A percentile compares a stretch with the other conserved stretches of the same genome.
These are phyloP conservation scores for Tetramorium bicarinatum DNA, from an alignment of 2,888 invertebrate species.

Conservation along the genomic window DNA sequence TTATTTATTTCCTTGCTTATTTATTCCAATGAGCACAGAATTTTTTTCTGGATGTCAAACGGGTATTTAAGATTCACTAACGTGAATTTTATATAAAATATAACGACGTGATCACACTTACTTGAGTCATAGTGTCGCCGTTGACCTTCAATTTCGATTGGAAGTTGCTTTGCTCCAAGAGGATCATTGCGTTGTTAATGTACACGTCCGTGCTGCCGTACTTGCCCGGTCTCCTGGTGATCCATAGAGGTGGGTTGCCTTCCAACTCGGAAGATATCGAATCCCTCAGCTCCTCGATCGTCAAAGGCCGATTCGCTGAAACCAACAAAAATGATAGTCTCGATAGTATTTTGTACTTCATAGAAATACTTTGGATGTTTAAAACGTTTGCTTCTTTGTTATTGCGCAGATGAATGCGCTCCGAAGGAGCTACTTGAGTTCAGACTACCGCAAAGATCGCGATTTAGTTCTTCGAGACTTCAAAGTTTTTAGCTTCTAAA, in stretches of 20 bases:
- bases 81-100: constrained; percentile 12
- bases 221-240: constrained; percentile 89
- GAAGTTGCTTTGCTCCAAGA: constrained; percentile 90
- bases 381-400: constrained; percentile 17
- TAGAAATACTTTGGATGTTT: constrained; percentile 2
- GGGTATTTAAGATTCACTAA: neutral
- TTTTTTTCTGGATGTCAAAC: neutral
- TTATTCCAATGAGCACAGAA: neutral
- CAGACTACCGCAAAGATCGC: constrained; percentile 21
- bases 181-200: constrained; percentile 95
- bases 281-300: constrained; percentile 90
- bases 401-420: neutral
- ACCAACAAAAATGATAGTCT: constrained; percentile 73
- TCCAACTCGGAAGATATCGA: constrained; percentile 93
- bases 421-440: constrained; percentile 27
- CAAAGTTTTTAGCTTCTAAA: constrained; percentile 38
- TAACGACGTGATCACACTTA: constrained; percentile 79
- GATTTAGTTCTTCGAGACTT: constrained; percentile 41
- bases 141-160: constrained; percentile 88
- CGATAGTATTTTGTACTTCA: neutral
- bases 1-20: neutral
- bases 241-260: constrained; percentile 95
- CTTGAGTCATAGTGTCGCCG: constrained; percentile 88
- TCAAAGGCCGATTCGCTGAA: constrained; percentile 92
- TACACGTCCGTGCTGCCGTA: constrained; percentile 90